Evolutionary conservation across 2,113 vertebrate species (phyloP), one percentile per base, ranked within the genome.

Genomic region (Ophthalmolycus amberensis): DNA sequence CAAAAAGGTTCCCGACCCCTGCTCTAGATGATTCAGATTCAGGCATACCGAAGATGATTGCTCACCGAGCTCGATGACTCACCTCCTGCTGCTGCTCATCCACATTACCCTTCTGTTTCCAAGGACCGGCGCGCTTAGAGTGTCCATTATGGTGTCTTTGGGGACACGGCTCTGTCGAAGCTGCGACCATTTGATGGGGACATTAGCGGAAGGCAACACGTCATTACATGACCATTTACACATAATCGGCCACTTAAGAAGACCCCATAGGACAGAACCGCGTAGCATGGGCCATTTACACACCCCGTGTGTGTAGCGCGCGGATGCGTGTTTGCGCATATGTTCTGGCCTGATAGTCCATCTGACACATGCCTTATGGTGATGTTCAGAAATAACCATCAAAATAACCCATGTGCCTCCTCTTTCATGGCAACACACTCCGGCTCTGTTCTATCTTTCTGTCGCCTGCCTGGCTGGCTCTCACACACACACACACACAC

Each of bases 201-300:
- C 90, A 91, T 92, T 92, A 91, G 85, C 9, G 74, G 82, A 87
- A 91, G 71, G 88, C 85, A 92, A 91, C 89, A 91, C 82, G 87
- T 91, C 90, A 91, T 93, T 92, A 92, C 90, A 85, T 86, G 89
- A 89, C 71, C 90, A 90, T 93, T 91, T 93, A 86, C 79, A 86
- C 89, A 85, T 93, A 91, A 93, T 93, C 89, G 92, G 90, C 90
- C 89, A 86, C 92, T 93, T 90, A 85, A 86, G 80, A 87, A 79
- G 80, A 86, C 67, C 92, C 88, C 86, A 90, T 60, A 86, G 92
- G 87, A 91, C 89, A 90, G 59, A 81, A 50, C 73, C 54, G 60
- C 73, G 82, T 85, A 78, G 71, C 82, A 90, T 60, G 87, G 86
- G 67, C 86, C 92, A 90, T 90, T 91, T 91, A 66, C 75, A 85